A percentile compares a stretch with the other conserved stretches of the same genome.
These are phyloP conservation scores for Pogonocherus hispidulus DNA, from an alignment of 2,888 invertebrate species.

Conservation along the genomic window DNA sequence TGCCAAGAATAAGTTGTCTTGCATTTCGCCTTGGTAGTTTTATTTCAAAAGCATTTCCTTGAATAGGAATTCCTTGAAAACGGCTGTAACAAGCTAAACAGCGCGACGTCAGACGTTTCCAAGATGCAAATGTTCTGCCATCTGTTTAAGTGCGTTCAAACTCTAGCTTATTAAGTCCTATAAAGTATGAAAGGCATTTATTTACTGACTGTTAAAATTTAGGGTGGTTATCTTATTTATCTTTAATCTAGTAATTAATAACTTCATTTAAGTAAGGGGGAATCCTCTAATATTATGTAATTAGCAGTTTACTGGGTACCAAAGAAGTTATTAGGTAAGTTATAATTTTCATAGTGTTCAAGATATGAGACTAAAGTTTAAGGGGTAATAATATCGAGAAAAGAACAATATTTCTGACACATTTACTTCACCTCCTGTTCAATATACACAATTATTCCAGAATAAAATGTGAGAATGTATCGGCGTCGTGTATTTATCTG, in stretches of 20 bases:
- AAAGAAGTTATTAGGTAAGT: no score
- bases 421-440: no score
- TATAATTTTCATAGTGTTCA: no score
- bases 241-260: background rate
- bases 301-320: no score
- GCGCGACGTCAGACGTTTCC: slow-evolving; percentile 24
- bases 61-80: slow-evolving; percentile 12
- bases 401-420: no score
- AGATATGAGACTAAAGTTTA: no score
- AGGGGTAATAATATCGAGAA: no score
- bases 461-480: no score
- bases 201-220: slow-evolving; percentile 27
- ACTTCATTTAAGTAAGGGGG: background rate
- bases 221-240: slow-evolving; percentile 24
- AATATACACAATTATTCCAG: no score
- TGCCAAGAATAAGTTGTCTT: slow-evolving; percentile 1
- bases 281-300: no score
- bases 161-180: slow-evolving; percentile 23
- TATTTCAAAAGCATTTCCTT: slow-evolving; percentile 1
- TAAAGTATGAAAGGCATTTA: slow-evolving; percentile 27
- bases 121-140: slow-evolving; percentile 30
- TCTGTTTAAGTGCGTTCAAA: slow-evolving; percentile 29
- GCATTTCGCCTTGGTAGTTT: slow-evolving; percentile 9
- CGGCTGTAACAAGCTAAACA: slow-evolving; percentile 12
- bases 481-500: no score